Percentiles rank a stretch among this genome's conserved stretches.
These are phyloP conservation scores for Arctopsyche grandis DNA, from an alignment of 1,140 invertebrate genomes.

Conservation along the genomic window DNA sequence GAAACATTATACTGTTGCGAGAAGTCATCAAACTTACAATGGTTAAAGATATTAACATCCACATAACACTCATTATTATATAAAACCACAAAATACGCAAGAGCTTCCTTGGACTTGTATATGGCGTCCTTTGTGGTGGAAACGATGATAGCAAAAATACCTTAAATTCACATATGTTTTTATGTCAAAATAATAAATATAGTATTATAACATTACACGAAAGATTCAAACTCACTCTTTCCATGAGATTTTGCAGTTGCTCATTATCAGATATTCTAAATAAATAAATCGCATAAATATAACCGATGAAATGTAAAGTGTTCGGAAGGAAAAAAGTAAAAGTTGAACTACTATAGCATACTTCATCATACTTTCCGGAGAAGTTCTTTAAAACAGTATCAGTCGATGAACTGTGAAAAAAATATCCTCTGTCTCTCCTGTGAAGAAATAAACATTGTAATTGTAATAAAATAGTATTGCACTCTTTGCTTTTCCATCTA, in stretches of 20 bases:
- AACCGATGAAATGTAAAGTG: slow-evolving; percentile 79
- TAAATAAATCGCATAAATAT: slow-evolving; percentile 79
- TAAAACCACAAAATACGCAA: slow-evolving; percentile 78
- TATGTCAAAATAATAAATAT: slow-evolving; percentile 57
- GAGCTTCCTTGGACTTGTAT: slow-evolving; percentile 71
- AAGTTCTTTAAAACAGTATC: neutral
- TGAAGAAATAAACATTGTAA: slow-evolving; percentile 54
- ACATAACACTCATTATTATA: slow-evolving; percentile 72
- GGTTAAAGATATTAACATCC: slow-evolving; percentile 74
- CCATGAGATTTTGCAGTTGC: slow-evolving; percentile 89
- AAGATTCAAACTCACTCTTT: slow-evolving; percentile 83
- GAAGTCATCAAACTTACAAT: slow-evolving; percentile 75
- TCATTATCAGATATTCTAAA: slow-evolving; percentile 87
- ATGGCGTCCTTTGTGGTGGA: slow-evolving; percentile 69
- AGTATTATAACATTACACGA: too few relatives aligned
- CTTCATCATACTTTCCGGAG: slow-evolving; percentile 61
- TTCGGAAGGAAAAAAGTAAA: slow-evolving; percentile 85
- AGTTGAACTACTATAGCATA: slow-evolving; percentile 74
- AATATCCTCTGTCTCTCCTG: slow-evolving; percentile 79
- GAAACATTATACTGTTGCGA: slow-evolving; percentile 71
- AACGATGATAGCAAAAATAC: slow-evolving; percentile 75
- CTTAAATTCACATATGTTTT: slow-evolving; percentile 56
- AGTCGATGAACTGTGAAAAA: slow-evolving; percentile 64
- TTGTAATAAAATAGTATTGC: slow-evolving; percentile 24
- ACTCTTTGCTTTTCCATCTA: neutral